phyloP scores from a whole-genome alignment of 2,113 vertebrate genomes.

The Rattus rattus region DNA sequence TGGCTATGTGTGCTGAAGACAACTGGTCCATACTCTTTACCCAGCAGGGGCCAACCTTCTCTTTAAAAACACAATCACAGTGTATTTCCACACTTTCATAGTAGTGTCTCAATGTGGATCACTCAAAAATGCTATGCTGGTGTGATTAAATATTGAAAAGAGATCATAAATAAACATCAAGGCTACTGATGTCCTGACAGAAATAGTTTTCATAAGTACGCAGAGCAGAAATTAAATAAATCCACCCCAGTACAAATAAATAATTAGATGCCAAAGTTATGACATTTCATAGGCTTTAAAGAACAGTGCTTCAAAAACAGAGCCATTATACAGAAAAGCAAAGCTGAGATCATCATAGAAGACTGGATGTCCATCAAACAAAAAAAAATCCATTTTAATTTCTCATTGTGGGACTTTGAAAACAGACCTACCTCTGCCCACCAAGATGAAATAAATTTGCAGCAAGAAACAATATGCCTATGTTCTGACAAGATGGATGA shows the following conservation, averaged over 20 bases:
- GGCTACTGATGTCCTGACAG: neutral
- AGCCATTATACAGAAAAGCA: constrained; percentile 28
- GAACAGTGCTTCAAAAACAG: neutral
- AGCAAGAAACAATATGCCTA: neutral
- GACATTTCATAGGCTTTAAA: neutral
- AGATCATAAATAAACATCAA: neutral
- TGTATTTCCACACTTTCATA: neutral
- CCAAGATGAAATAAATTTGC: constrained; percentile 22
- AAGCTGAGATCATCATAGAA: constrained; percentile 1
- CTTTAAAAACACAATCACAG: neutral
- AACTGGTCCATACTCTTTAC: neutral
- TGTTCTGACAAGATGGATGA: neutral
- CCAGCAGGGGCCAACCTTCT: neutral
- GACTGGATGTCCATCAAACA: neutral
- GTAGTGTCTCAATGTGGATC: neutral
- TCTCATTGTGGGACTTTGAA: constrained; percentile 8
- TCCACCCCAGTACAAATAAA: neutral
- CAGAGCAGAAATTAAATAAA: neutral
- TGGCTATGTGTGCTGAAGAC: neutral
- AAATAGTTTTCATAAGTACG: neutral
- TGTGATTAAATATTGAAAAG: neutral
- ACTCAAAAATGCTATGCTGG: neutral
- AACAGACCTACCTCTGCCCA: neutral
- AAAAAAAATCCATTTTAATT: constrained; percentile 12
- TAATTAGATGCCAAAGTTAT: neutral